phyloP scores from a whole-genome alignment of 1,140 invertebrate species.

The Delia radicum region DNA sequence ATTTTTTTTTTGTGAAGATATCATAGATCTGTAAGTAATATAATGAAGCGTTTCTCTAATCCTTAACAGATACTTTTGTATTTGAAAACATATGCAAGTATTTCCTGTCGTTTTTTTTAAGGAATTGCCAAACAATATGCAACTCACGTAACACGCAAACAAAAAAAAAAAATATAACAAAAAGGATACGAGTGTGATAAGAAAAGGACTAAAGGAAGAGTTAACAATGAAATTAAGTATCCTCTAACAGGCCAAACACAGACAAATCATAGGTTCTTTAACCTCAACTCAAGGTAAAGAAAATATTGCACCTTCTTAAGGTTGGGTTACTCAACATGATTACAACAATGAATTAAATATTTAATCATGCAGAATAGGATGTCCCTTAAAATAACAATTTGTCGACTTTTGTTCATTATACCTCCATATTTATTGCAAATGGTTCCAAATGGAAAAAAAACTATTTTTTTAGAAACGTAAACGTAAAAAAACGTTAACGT shows the following conservation, averaged over 20 bases:
- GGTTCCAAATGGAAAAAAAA: no score
- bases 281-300: conserved; percentile 27
- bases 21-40: neutral
- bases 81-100: conserved; percentile 10
- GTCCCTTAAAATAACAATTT: no score
- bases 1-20: neutral
- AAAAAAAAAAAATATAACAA: neutral
- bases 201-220: conserved; percentile 4
- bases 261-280: conserved; percentile 28
- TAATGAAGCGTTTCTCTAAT: conserved; percentile 1
- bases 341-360: neutral
- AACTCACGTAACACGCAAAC: conserved; percentile 28
- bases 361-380: no score
- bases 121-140: neutral
- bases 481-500: no score
- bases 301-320: neutral
- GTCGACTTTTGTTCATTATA: no score
- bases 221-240: neutral
- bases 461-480: no score
- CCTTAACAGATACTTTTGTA: neutral
- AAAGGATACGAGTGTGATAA: neutral
- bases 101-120: neutral
- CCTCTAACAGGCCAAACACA: neutral
- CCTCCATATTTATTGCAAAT: no score
- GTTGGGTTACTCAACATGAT: neutral